Evolutionary conservation across 2,113 vertebrate species (phyloP).

Genomic region (Odobenus rosmarus): DNA sequence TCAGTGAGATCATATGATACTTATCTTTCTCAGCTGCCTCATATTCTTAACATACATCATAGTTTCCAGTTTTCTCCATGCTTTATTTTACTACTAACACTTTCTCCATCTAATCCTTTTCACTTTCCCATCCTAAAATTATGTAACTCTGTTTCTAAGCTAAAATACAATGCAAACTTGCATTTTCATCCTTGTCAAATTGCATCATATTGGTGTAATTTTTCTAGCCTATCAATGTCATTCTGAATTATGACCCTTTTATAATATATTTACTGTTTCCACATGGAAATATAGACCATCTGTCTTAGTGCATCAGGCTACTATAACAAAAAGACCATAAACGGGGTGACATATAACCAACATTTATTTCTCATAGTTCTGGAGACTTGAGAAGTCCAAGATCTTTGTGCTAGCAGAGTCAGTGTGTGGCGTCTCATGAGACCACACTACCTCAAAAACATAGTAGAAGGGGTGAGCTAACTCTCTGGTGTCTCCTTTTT

Average conservation of each 20-base stretch:
- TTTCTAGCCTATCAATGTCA: neutral
- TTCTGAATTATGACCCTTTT: neutral
- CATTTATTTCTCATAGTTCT: neutral
- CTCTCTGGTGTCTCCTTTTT: neutral
- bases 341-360: neutral
- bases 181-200: neutral
- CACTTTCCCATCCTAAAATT: conserved; percentile 12
- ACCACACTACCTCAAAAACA: neutral
- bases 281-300: neutral
- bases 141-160: neutral
- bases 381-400: neutral
- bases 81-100: neutral
- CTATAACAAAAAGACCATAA: neutral
- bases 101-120: neutral
- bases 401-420: neutral
- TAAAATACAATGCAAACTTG: neutral
- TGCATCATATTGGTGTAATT: neutral
- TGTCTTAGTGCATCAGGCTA: neutral
- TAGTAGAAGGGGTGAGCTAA: neutral
- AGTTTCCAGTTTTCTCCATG: neutral
- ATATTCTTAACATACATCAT: neutral
- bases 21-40: too few species aligned
- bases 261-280: neutral
- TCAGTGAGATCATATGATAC: too few species aligned
- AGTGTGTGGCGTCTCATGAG: neutral